Evolutionary conservation across 2,888 invertebrate species (phyloP).

Genomic region (Lasioglossum lativentre): DNA sequence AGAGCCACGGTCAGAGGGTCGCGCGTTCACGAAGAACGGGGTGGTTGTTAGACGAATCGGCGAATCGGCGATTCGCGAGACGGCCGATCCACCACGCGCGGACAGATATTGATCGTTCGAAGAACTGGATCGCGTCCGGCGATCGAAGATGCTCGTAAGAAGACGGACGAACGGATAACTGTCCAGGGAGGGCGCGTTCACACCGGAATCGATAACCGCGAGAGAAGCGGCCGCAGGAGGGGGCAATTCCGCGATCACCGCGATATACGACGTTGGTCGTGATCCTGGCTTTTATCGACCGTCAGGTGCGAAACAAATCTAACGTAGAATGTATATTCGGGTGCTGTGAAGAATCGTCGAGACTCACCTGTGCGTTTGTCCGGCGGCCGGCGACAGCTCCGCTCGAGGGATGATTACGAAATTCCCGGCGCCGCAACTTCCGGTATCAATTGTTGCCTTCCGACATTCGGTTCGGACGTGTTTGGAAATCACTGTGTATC

Average conservation of each 20-base stretch:
- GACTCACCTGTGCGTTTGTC: constrained; percentile 61
- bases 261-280: constrained; percentile 56
- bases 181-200: constrained; percentile 73
- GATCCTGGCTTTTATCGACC: constrained; percentile 18
- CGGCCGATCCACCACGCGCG: constrained; percentile 13
- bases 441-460: constrained; percentile 45
- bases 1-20: constrained; percentile 5
- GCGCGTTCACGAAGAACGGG: constrained; percentile 6
- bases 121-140: constrained; percentile 41
- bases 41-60: too few species aligned
- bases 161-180: constrained; percentile 54
- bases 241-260: constrained; percentile 56
- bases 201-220: constrained; percentile 75
- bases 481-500: not conserved
- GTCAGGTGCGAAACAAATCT: not conserved
- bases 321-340: not conserved
- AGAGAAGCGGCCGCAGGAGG: constrained; percentile 64
- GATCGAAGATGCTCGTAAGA: constrained; percentile 46
- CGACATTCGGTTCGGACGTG: not conserved
- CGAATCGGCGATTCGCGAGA: not conserved
- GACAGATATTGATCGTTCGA: constrained; percentile 53
- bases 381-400: constrained; percentile 32
- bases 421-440: constrained; percentile 27
- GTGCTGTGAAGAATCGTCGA: not conserved
- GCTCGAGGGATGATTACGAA: constrained; percentile 41